These are phyloP conservation scores for Athetis lepigone DNA, from an alignment of 2,888 invertebrate species.

Conservation along the genomic window DNA sequence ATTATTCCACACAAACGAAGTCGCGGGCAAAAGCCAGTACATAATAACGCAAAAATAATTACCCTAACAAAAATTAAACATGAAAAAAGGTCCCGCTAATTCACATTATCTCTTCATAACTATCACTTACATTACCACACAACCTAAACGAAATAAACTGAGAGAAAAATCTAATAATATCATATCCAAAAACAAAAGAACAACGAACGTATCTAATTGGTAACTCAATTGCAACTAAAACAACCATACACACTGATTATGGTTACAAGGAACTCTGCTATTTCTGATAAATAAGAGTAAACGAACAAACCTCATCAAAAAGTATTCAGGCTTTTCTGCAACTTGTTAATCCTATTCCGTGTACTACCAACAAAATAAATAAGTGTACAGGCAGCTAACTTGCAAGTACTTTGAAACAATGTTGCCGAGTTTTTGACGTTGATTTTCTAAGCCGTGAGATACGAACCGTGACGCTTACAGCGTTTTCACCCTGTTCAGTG, in stretches of 20 bases:
- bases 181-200: background rate
- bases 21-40: too few species aligned
- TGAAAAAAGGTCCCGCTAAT: too few species aligned
- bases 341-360: conserved; percentile 56
- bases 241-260: conserved; percentile 20
- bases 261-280: conserved; percentile 24
- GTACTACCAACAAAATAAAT: conserved; percentile 20
- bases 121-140: too few species aligned
- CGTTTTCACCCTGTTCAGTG: too few species aligned
- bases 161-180: background rate
- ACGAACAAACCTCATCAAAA: conserved; percentile 59
- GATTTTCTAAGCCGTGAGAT: background rate
- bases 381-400: background rate
- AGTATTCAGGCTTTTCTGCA: conserved; percentile 48
- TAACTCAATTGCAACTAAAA: conserved; percentile 1
- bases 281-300: conserved; percentile 40
- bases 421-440: background rate
- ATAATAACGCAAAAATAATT: too few species aligned
- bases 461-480: too few species aligned
- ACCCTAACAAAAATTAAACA: too few species aligned
- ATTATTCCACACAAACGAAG: too few species aligned
- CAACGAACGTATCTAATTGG: conserved; percentile 2
- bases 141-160: too few species aligned
- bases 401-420: background rate
- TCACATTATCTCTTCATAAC: too few species aligned